Base-by-base conservation (phyloP, 1,140 invertebrate genomes). In the Aphis craccivora region DNA sequence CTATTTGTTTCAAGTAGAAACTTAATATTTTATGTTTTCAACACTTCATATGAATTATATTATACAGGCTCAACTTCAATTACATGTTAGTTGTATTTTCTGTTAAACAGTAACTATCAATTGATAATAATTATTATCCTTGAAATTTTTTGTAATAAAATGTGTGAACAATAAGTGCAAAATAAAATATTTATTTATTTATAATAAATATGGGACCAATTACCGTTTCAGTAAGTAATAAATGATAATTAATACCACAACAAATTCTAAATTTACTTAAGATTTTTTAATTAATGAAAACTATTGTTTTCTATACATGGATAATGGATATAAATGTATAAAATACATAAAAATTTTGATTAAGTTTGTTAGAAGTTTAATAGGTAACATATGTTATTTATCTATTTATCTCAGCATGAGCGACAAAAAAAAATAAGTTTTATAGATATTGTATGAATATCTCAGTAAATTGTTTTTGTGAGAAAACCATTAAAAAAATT, bases 121-220 rank as follows among this genome's bases (percentile, higher is more conserved):
- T 83, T 83, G 5, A 37, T 23, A 6, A 22, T 83, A 7, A 22
- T 83, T 67, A 14, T 67, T 67, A 14, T 76, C 14, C 14, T 76
- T 23, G 5, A 37, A 37, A 83, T 37, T 0, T n/a, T 67, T 4
- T 35, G 14, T 20, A 18, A n/a, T n/a, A 76, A 20, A n/a, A 67
- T 67, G 0, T 14, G 0, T 67, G 9, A 30, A 83, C 35, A 37
- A 83, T 83, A 83, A 0, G 37, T 83, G 35, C 22, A 83, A 83
- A 20, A 83, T 83, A 37, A 83, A 83, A 37, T 83, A 23, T 37
- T 83, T 83, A 83, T 83, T 83, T 83, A 83, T 14, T 83, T 83
- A 37, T 37, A 8, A 37, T 22, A 22, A 83, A 37, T 37, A 37
- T 83, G 35, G 76, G 35, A 83, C 76, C 60, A 76, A 76, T 76